These are phyloP conservation scores for Synergus umbraculus DNA, from an alignment of 2,888 invertebrate species.

Conservation along the genomic window DNA sequence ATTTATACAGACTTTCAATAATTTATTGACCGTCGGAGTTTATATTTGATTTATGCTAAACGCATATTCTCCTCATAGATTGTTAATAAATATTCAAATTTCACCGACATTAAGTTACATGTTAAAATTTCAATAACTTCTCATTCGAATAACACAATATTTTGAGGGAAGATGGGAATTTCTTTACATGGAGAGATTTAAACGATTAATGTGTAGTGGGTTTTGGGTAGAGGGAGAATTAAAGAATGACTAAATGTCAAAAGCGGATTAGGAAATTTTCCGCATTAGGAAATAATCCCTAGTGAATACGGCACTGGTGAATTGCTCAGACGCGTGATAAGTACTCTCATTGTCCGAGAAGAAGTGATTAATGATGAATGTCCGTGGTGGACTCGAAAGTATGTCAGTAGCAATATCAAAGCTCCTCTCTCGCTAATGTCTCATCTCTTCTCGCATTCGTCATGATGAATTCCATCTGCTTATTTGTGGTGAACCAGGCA, in stretches of 20 bases:
- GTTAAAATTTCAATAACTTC: background rate
- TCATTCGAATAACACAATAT: background rate
- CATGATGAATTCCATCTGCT: slow-evolving; percentile 22
- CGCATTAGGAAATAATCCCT: slow-evolving; percentile 26
- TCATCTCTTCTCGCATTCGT: slow-evolving; percentile 4
- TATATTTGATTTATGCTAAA: slow-evolving; percentile 15
- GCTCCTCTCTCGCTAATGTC: slow-evolving; percentile 3
- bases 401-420: slow-evolving; percentile 28
- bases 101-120: background rate
- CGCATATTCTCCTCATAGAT: background rate
- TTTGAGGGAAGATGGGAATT: background rate
- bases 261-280: slow-evolving; percentile 33
- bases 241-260: slow-evolving; percentile 9
- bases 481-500: slow-evolving; percentile 5
- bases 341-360: slow-evolving; percentile 27
- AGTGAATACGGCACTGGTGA: slow-evolving; percentile 23
- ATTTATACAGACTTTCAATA: slow-evolving; percentile 1
- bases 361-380: slow-evolving; percentile 38
- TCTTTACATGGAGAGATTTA: slow-evolving; percentile 3
- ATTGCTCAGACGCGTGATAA: slow-evolving; percentile 30
- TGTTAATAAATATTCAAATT: background rate
- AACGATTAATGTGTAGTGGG: background rate
- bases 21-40: background rate
- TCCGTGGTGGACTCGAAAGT: slow-evolving; percentile 28
- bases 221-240: background rate